Base-by-base conservation (phyloP, 2,888 invertebrate genomes). In the Athalia rosae region DNA sequence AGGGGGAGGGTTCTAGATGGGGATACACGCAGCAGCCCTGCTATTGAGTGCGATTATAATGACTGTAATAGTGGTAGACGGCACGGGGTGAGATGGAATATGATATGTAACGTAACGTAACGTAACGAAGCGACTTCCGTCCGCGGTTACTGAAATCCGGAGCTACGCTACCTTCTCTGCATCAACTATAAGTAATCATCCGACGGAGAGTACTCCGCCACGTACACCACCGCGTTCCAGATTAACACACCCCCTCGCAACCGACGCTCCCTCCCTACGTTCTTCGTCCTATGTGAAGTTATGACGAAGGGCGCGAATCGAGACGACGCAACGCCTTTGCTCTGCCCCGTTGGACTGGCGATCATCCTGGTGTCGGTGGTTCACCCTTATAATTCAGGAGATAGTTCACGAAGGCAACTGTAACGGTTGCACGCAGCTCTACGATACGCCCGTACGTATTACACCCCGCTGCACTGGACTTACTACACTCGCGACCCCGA, bases 21-120 rank as follows among this genome's bases (percentile, higher is more conserved):
- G 13, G 8, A 53, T 56, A 13, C 13, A 45, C 50, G 62, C 7
- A 13, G 6, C 48, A 28, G 28, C 58, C 8, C 45, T 4, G 45
- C 56, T 71, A 71, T 71, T 71, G 71, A 58, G 71, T 71, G 71
- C 58, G 71, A 71, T 71, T 71, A 71, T 71, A 71, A 71, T 71
- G 71, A 71, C 58, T 58, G 58, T 71, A 13, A 71, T 71, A 71
- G 58, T 71, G 58, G 71, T 5, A 58, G 6, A 43, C 71, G 71
- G 28, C 28, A 28, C 28, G 58, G 71, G 43, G 56, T 71, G 71
- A 58, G 71, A 58, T 50, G 71, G 58, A 71, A 71, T 71, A 71
- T 45, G 71, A 58, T 56, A 45, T 58, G 71, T 71, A 71, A 71
- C 58, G 71, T 58, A 71, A 71, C 58, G 71, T 58, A 71, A 28